Evolutionary conservation across 2,797 vertebrate species (phyloP), one percentile per base, ranked within the genome.

Genomic region (Eremophila alpestris): DNA sequence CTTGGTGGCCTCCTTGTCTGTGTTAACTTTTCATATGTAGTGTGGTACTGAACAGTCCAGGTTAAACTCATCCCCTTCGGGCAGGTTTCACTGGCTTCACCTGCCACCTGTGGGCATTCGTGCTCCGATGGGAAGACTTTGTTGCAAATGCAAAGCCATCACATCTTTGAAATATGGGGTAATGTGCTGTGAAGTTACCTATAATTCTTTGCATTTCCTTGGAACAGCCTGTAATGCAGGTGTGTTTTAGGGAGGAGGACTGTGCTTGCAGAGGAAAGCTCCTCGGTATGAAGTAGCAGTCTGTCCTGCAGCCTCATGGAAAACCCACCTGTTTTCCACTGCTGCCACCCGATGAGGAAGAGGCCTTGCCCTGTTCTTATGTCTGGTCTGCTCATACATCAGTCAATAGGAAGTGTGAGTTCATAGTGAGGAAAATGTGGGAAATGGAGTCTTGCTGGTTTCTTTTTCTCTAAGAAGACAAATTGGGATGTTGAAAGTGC

Each of bases 261-360:
- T 29, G 18, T 29, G 30, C 12, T 34, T 71, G 41, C 30, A 27
- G 63, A 55, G 45, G 11, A 41, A 18, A 59, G 38, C 34, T 4
- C 1, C 22, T 32, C 11, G 11, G 0, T 59, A 22, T 4, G 11
- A 70, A 46, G 38, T 30, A 55, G 21, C 0, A 2, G 18, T n/a
- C 51, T 68, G 24, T 43, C 9, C n/a, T 36, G 41, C 40, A 36
- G 7, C 45, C 84, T 76, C 7, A 8, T 46, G 56, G 54, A 45
- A 41, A 81, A 43, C 17, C 11, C 29, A 38, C 16, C 7, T 5
- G 1, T 67, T 90, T 63, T 48, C 18, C 23, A 4, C 7, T 70
- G 54, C 11, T 68, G 32, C 36, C 38, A 32, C 22, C 6, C 0
- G 0, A 2, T 0, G 21, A 64, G 15, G 49, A 48, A 11, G 16